phyloP scores from a whole-genome alignment of 2,113 vertebrate genomes.

The Sisor rabdophorus region DNA sequence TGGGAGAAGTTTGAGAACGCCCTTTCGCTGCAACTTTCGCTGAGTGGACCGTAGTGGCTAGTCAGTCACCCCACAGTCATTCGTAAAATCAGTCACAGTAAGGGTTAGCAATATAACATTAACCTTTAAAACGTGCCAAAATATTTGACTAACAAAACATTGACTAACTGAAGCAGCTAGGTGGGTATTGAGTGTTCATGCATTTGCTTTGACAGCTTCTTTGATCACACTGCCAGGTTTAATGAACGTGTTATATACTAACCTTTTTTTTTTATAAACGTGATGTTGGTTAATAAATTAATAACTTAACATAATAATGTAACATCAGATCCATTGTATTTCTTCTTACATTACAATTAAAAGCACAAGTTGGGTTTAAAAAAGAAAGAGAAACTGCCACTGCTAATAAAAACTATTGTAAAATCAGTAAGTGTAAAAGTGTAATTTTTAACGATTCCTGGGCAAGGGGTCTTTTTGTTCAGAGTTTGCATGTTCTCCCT shows the following conservation, averaged over 20 bases:
- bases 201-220: neutral
- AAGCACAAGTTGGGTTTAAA: too few relatives aligned
- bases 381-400: too few relatives aligned
- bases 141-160: too few relatives aligned
- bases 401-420: too few relatives aligned
- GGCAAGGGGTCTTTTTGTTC: too few relatives aligned
- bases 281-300: too few relatives aligned
- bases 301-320: too few relatives aligned
- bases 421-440: too few relatives aligned
- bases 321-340: too few relatives aligned
- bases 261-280: neutral
- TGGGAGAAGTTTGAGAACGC: neutral
- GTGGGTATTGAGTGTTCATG: neutral
- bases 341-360: too few relatives aligned
- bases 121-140: neutral
- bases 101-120: neutral
- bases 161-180: neutral
- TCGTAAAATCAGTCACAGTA: slow-evolving; percentile 1
- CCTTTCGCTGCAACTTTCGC: neutral
- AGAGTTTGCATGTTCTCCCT: too few relatives aligned
- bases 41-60: neutral
- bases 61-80: neutral
- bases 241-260: neutral
- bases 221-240: neutral
- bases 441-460: too few relatives aligned